Evolutionary conservation across 2,888 invertebrate species (phyloP).

Genomic region (Unio delphinus): DNA sequence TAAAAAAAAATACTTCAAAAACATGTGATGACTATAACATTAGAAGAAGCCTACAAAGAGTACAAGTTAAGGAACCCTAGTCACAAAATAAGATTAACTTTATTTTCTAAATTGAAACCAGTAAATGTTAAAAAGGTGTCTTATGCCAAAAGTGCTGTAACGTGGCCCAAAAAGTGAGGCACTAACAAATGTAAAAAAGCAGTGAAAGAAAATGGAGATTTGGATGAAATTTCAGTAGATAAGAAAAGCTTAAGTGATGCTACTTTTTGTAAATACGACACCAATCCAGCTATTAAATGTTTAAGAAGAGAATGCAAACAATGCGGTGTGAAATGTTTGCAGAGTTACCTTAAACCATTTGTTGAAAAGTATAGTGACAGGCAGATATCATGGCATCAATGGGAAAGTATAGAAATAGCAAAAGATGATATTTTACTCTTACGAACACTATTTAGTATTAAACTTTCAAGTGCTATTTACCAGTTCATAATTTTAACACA

Average conservation of each 20-base stretch:
- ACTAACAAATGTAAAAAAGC: constrained; percentile 6
- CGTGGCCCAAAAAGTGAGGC: constrained; percentile 18
- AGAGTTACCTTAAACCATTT: not conserved
- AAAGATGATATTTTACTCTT: too few species aligned
- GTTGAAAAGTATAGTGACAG: not conserved
- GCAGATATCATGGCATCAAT: constrained; percentile 8
- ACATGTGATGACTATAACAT: constrained; percentile 11
- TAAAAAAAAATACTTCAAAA: constrained; percentile 3
- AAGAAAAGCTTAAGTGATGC: not conserved
- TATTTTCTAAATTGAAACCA: constrained; percentile 17
- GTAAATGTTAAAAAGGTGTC: constrained; percentile 18
- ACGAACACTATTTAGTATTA: too few species aligned
- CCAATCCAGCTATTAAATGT: constrained; percentile 3
- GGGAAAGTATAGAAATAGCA: constrained; percentile 16
- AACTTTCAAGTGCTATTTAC: too few species aligned
- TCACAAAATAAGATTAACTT: constrained; percentile 5
- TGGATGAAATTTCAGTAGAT: too few species aligned
- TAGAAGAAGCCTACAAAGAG: too few species aligned
- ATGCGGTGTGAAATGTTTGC: constrained; percentile 1
- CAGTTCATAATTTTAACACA: too few species aligned
- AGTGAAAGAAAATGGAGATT: constrained; percentile 6
- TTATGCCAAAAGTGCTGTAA: constrained; percentile 20
- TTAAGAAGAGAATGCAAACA: constrained; percentile 1
- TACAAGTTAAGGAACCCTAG: too few species aligned
- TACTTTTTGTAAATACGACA: constrained; percentile 4